Evolutionary conservation across 2,888 invertebrate species (phyloP).

Genomic region (Phortica magna): DNA sequence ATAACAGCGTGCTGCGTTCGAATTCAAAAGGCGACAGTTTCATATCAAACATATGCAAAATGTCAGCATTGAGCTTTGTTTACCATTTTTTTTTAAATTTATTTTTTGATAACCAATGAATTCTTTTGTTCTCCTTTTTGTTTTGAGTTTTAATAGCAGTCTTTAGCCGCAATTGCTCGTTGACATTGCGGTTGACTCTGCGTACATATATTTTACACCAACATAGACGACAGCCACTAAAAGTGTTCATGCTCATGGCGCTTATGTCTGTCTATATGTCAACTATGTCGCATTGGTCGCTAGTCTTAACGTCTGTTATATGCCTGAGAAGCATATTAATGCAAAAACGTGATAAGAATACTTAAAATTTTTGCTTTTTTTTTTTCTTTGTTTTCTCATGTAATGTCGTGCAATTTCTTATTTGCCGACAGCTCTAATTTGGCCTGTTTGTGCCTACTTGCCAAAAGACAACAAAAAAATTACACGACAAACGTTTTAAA

Average conservation of each 20-base stretch:
- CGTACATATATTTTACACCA: no score
- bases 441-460: not conserved
- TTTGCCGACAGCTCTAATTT: not conserved
- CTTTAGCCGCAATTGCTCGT: no score
- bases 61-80: no score
- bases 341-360: slow-evolving; percentile 33
- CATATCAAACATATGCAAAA: no score
- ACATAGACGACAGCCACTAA: no score
- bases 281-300: not conserved
- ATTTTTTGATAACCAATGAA: no score
- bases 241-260: not conserved
- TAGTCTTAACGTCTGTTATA: not conserved
- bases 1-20: not conserved
- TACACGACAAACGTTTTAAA: slow-evolving; percentile 3
- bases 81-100: no score
- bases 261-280: not conserved
- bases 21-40: no score
- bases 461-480: not conserved
- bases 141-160: no score
- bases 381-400: not conserved
- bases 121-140: no score
- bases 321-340: slow-evolving; percentile 29
- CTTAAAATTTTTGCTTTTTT: not conserved
- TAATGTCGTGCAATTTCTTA: not conserved
- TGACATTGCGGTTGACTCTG: no score